These are phyloP conservation scores for Morelia viridis DNA, from an alignment of 2,797 vertebrate species.

Conservation along the genomic window DNA sequence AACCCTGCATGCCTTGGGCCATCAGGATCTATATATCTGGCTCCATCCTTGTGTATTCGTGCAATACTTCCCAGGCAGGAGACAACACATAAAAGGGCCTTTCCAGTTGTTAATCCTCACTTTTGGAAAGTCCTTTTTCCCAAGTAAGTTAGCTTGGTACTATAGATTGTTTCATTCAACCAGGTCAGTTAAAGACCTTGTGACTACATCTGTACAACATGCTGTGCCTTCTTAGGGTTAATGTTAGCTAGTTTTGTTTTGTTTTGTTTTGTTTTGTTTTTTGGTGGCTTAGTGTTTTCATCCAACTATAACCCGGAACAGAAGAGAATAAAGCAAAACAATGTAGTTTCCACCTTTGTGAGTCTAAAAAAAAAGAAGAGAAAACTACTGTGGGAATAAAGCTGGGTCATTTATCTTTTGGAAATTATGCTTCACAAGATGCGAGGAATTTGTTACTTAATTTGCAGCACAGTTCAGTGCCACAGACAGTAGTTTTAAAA, in stretches of 20 bases:
- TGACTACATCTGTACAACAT: neutral
- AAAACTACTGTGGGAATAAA: conserved; percentile 7
- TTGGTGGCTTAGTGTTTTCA: neutral
- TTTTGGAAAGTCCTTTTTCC: neutral
- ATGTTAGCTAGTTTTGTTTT: neutral
- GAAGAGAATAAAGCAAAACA: neutral
- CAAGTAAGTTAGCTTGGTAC: neutral
- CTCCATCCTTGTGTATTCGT: neutral
- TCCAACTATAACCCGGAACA: neutral
- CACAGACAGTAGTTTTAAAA: conserved; percentile 34
- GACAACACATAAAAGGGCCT: neutral
- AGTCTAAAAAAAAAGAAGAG: conserved; percentile 1
- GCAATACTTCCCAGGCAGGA: neutral
- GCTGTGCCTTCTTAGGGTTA: neutral
- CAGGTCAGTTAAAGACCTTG: neutral
- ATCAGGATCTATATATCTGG: neutral
- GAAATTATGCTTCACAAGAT: conserved; percentile 17
- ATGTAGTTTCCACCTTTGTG: conserved; percentile 35
- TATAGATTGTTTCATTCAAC: neutral
- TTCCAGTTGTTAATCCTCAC: neutral
- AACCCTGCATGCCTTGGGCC: neutral
- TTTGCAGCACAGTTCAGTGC: conserved; percentile 37
- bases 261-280: neutral
- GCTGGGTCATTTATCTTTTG: conserved; percentile 46
- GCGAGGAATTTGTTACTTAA: conserved; percentile 52